Base-by-base conservation (phyloP, 2,113 vertebrate species). In the Candoia aspera region DNA sequence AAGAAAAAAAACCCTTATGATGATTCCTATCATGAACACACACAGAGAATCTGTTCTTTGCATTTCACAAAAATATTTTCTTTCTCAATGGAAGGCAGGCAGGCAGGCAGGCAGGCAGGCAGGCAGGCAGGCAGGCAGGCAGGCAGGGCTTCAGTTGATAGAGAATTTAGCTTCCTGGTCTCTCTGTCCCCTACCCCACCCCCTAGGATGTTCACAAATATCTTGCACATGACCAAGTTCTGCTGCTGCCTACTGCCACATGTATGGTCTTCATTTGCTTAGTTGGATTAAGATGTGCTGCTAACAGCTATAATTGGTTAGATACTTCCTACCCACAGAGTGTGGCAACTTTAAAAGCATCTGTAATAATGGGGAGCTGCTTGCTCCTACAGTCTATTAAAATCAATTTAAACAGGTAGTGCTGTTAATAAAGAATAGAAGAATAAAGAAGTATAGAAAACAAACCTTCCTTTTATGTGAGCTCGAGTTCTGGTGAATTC, bases 291-390 rank as follows among this genome's bases (percentile, higher is more conserved):
- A 73, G 89, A 96, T 93, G 90, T 92, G 89, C 93, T 95, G 94
- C 95, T 96, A 95, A 95, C 94, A 96, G 95, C 92, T 94, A 94
- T 95, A 96, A 93, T 96, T 97, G 96, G 96, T 97, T 96, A 96
- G 96, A 96, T 92, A 96, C 95, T 96, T 97, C 95, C 93, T 97
- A 95, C 96, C 97, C 96, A 94, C n/a, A 79, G 95, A 96, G 95
- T 96, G 96, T 97, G 96, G 96, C 95, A 95, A 29, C 53, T 88
- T 85, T 91, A 89, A 88, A 88, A 57, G 68, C 57, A 84, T 60
- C 68, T 29, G 33, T 84, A 84, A 42, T 49, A 91, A 89, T 89
- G 86, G 73, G 58, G 92, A 93, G 46, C 17, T 49, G 83, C 79
- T 89, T 59, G 59, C n/a, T 29, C 55, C 24, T 58, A 85, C 33